Percentiles rank a stretch among this genome's conserved stretches.
phyloP scores from a whole-genome alignment of 1,140 invertebrate genomes.

The Rhopalosiphum maidis region DNA sequence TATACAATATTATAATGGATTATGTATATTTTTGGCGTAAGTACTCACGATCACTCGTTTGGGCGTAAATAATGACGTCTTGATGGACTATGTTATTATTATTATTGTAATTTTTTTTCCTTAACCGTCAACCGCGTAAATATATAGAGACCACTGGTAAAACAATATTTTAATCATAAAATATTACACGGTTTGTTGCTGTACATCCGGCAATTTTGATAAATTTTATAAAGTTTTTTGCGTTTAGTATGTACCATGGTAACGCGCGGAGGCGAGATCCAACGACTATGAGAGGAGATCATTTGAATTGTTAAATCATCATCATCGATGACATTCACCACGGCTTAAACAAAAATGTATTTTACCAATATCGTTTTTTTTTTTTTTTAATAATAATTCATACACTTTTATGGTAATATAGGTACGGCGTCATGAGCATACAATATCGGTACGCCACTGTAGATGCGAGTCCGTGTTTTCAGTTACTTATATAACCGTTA shows the following conservation, averaged over 20 bases:
- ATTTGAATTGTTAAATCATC: neutral
- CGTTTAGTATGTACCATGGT: neutral
- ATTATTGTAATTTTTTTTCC: neutral
- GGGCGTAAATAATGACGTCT: neutral
- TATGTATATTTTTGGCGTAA: neutral
- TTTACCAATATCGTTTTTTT: neutral
- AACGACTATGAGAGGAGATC: neutral
- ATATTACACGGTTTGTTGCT: neutral
- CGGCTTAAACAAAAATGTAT: neutral
- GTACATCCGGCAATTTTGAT: neutral
- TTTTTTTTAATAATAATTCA: neutral
- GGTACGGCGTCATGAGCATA: neutral
- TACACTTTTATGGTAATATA: neutral
- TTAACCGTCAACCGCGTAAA: neutral
- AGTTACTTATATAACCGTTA: neutral
- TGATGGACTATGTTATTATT: neutral
- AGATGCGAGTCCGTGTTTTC: no score
- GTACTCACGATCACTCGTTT: neutral
- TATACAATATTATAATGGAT: neutral
- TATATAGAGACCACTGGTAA: neutral
- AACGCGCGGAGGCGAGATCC: accelerated
- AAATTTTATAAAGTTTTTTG: neutral
- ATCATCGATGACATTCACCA: neutral
- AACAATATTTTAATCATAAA: neutral
- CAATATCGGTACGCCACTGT: neutral